Percentiles rank a stretch among this genome's conserved stretches.
These are phyloP conservation scores for Gastracanthus pulcherrimus DNA, from an alignment of 2,888 invertebrate species.

Conservation along the genomic window DNA sequence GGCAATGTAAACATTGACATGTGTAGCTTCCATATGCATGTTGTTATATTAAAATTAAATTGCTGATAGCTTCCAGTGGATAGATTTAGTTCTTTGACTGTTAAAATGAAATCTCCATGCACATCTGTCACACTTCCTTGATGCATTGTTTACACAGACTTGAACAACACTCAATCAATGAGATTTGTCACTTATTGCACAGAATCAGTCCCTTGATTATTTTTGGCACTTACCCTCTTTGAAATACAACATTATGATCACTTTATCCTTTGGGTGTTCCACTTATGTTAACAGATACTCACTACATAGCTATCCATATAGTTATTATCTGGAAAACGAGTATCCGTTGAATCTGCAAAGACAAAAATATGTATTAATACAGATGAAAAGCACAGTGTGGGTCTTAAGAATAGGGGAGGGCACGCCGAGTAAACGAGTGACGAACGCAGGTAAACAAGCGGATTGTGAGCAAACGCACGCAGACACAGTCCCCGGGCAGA, in stretches of 20 bases:
- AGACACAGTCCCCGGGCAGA: not conserved
- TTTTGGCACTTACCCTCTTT: constrained; percentile 32
- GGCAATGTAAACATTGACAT: not conserved
- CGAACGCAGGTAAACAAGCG: constrained; percentile 12
- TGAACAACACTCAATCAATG: not conserved
- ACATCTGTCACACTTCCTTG: not conserved
- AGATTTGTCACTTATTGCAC: not conserved
- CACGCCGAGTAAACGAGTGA: not conserved
- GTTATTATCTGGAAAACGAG: constrained; percentile 75
- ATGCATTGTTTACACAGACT: constrained; percentile 4
- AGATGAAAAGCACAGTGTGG: not conserved
- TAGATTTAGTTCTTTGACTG: not conserved
- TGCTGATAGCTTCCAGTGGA: not conserved
- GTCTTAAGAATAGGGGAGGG: constrained; percentile 12
- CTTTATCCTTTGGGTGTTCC: not conserved
- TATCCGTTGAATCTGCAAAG: constrained; percentile 71
- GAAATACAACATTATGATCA: not conserved
- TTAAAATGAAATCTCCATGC: not conserved
- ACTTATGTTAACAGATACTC: constrained; percentile 73
- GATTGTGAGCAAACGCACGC: not conserved
- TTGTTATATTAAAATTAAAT: not conserved
- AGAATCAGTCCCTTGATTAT: not conserved
- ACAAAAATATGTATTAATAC: constrained; percentile 55
- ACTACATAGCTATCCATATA: constrained; percentile 81
- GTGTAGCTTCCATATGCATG: not conserved